Conservation (phyloP, 2,888 invertebrate genomes). For the Dynastes grantii region DNA sequence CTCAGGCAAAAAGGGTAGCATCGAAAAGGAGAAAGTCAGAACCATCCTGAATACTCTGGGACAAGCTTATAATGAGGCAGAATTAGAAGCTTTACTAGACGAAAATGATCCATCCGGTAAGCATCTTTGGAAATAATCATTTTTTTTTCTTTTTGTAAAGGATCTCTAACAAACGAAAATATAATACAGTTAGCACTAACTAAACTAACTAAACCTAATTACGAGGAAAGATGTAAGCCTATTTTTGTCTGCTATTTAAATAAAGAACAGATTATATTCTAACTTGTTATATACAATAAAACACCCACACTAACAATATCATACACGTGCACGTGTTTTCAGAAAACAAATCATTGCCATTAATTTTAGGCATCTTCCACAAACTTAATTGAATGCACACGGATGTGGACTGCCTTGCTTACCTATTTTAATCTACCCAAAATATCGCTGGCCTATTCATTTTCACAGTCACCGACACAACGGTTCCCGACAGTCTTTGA, state of each 20-base stretch:
- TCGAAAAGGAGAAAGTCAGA: conserved; percentile 85
- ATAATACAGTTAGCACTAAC: too few species aligned
- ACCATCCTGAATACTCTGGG: conserved; percentile 88
- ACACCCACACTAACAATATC: too few species aligned
- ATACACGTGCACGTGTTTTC: neutral
- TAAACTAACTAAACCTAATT: too few species aligned
- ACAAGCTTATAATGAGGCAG: conserved; percentile 84
- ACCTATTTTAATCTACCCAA: conserved; percentile 19
- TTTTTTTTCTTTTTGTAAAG: too few species aligned
- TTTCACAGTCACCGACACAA: neutral
- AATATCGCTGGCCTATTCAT: conserved; percentile 29
- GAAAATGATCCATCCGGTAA: conserved; percentile 86
- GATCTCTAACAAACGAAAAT: too few species aligned
- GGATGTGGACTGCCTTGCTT: neutral
- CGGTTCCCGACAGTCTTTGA: neutral
- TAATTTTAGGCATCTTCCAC: neutral
- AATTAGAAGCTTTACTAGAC: conserved; percentile 84
- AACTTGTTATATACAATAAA: too few species aligned
- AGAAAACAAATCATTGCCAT: neutral
- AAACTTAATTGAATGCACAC: neutral
- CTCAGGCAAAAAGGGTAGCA: conserved; percentile 83
- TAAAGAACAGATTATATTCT: too few species aligned
- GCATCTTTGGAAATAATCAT: conserved; percentile 35
- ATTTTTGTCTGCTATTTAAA: too few species aligned
- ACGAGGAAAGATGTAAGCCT: too few species aligned